A percentile compares a stretch with the other conserved stretches of the same genome.
Evolutionary conservation across 92 coral and sea anemone genomes (phyloP).

Genomic region (Desmophyllum pertusum): DNA sequence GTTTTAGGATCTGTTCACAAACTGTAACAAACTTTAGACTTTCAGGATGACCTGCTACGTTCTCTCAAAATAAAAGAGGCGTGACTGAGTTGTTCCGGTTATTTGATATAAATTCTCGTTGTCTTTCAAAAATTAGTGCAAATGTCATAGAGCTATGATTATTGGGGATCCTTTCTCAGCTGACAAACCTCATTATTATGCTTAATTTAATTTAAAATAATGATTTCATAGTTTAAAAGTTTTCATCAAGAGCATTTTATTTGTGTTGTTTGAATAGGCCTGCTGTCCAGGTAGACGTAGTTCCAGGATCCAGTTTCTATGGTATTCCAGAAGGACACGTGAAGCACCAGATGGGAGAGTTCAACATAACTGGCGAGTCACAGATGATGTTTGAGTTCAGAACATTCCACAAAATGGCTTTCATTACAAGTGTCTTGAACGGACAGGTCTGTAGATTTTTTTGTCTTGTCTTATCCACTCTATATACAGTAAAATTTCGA

Average conservation of each 20-base stretch:
- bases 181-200: too few species aligned
- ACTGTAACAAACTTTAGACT: neutral
- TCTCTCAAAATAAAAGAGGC: neutral
- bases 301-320: constrained; percentile 78
- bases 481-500: too few species aligned
- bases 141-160: too few species aligned
- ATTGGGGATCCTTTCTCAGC: too few species aligned
- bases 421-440: constrained; percentile 54
- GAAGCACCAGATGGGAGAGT: constrained; percentile 80
- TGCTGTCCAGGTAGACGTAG: constrained; percentile 44
- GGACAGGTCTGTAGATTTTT: constrained; percentile 48
- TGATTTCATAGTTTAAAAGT: too few species aligned
- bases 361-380: constrained; percentile 78
- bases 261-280: constrained; percentile 10
- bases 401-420: constrained; percentile 71
- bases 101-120: neutral
- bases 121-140: neutral
- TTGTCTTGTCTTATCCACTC: neutral
- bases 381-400: constrained; percentile 84
- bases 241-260: too few species aligned
- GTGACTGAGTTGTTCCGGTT: neutral
- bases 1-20: neutral
- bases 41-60: neutral
- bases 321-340: constrained; percentile 82
- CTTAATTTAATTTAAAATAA: too few species aligned